Base-by-base conservation (phyloP, 2,113 vertebrate genomes). In the Ophthalmolycus amberensis region DNA sequence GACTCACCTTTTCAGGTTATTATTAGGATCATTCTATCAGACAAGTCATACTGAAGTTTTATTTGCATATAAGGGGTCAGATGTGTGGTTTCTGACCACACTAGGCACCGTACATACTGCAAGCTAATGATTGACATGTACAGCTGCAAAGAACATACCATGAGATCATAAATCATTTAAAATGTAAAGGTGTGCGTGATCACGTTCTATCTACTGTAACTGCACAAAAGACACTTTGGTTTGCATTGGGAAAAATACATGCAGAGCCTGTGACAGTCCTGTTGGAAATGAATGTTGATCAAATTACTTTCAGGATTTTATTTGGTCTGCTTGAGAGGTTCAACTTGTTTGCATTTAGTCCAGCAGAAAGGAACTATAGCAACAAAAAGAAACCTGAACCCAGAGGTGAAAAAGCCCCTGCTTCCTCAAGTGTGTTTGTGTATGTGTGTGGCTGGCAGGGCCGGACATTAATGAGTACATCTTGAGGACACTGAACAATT, bases 321-420 rank as follows among this genome's bases (percentile, higher is more conserved):
- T 77, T 48, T 38, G 9, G 37, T 44, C 71, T 62, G 56, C 63
- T 48, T 56, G 4, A 54, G 34, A 63, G 48, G 58, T 77, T 44
- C 50, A 78, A 40, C 50, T 70, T 74, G 52, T 80, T 82, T 85
- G 50, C 14, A 37, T 81, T 79, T 22, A 25, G 25, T 71, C 73
- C 75, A 25, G 10, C 32, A 70, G 63, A 71, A 66, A 78, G 44
- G 25, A 75, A 63, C 38, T 25, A 46, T 0, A 52, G 29, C 52
- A 16, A 59, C 46, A 65, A 69, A 69, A 27, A 54, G 20, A 77
- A 87, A 88, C 60, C 11, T 80, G 29, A 86, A 69, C 18, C 34
- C 7, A 73, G 54, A 78, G 76, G 74, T 83, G 78, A 71, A 40
- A 84, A 76, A 77, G 78, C 38, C 32, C 32, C 20, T 9, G 32